Base-by-base conservation (phyloP, 2,888 invertebrate genomes). In the Megastigmus dorsalis region DNA sequence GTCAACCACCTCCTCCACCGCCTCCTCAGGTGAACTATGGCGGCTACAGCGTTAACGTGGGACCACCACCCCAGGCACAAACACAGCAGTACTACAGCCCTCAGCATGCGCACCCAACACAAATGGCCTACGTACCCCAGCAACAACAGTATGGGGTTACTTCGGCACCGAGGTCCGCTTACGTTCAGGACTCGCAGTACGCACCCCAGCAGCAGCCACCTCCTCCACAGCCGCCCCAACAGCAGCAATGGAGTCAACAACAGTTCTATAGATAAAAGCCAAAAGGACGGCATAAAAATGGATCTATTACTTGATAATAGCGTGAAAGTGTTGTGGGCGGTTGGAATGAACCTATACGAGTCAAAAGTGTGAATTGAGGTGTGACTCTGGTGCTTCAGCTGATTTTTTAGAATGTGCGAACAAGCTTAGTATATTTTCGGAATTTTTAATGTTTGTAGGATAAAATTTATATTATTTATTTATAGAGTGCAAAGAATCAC, bases 221-320 rank as follows among this genome's bases (percentile, higher is more conserved):
- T 5, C 82, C 80, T 33, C 77, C 79, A 18, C 82, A 79, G 70
- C 88, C 86, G 6, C 88, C 86, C 9, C 81, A 82, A 50, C 82
- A 86, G 13, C 81, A 83, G 48, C 83, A 83, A 15, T 76, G 75
- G 75, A 45, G 33, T 20, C 91, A 90, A 78, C 89, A 92, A 81
- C 92, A 92, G 83, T 93, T 93, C 89, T 93, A 93, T 86, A 90
- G 93, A 88, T 91, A 89, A 75, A 57, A 43, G 30, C n/a, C 2
- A 5, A 45, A n/a, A n/a, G n/a, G n/a, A n/a, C n/a, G n/a, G n/a
- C n/a, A n/a, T n/a, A n/a, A n/a, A n/a, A n/a, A n/a, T n/a, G n/a
- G n/a, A n/a, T n/a, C n/a, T n/a, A n/a, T n/a, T n/a, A n/a, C n/a
- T n/a, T n/a, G n/a, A n/a, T n/a, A n/a, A n/a, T n/a, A n/a, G n/a